These are phyloP conservation scores for Lampropteryx suffumata DNA, from an alignment of 2,888 invertebrate genomes.

Conservation along the genomic window DNA sequence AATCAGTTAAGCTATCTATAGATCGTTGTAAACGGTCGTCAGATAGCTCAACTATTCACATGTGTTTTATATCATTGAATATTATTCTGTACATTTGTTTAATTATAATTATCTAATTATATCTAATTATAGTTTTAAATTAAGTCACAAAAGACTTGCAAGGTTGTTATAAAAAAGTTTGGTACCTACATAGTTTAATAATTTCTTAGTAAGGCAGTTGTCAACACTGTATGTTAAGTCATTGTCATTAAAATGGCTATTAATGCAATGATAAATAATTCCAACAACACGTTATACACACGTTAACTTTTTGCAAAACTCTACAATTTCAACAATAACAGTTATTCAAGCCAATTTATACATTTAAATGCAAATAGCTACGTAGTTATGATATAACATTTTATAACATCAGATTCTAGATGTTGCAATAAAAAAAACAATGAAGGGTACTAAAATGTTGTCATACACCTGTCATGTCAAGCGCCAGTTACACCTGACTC, in stretches of 20 bases:
- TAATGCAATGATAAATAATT: constrained; percentile 24
- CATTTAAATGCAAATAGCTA: constrained; percentile 41
- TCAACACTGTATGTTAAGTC: not conserved
- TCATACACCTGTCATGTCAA: constrained; percentile 37
- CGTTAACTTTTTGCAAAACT: constrained; percentile 15
- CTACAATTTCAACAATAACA: not conserved
- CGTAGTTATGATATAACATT: constrained; percentile 36
- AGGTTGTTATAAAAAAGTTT: too few species aligned
- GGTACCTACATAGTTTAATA: too few species aligned
- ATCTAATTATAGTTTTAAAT: too few species aligned
- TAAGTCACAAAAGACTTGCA: too few species aligned
- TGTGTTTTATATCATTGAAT: too few species aligned
- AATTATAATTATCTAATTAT: too few species aligned
- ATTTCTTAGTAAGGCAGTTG: not conserved
- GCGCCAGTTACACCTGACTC: constrained; percentile 27
- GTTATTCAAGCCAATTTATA: constrained; percentile 16
- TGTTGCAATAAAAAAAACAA: constrained; percentile 43
- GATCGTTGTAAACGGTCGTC: too few species aligned
- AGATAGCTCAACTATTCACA: too few species aligned
- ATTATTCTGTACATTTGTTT: too few species aligned
- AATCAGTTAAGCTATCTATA: too few species aligned
- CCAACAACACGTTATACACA: constrained; percentile 20
- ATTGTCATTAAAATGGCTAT: not conserved
- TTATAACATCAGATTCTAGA: constrained; percentile 42
- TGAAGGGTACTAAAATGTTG: constrained; percentile 38